Base-by-base conservation (phyloP, 1,140 invertebrate genomes). In the Drosophila albomicans region DNA sequence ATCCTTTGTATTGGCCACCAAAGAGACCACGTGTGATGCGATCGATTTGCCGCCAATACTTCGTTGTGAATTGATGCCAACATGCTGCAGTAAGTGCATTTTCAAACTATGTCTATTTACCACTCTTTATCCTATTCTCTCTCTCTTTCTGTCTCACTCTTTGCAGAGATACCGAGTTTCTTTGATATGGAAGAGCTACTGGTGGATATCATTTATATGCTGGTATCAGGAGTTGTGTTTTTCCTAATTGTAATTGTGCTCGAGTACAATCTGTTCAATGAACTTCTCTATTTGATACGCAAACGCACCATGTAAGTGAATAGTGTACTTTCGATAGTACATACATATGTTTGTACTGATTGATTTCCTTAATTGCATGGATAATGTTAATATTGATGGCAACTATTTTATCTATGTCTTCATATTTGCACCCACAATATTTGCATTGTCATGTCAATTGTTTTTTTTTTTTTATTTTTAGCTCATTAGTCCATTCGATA, bases 1-100 rank as follows among this genome's bases (percentile, higher is more conserved):
- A 56, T 82, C 95, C 49, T 86, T 90, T 69, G 0, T 91, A 84
- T 59, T 58, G 32, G 73, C 71, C 6, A 78, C 75, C 10, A 38
- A 10, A 7, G 35, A 38, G 1, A 62, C 73, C 1, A 62, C 64
- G 51, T 92, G 91, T 46, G 76, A 76, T 1, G 69, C 78, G 15
- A 15, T 72, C 0, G 48, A 25, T 0, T 13, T 91, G 30, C 81
- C 87, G 8, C 87, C 79, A 3, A 71, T 81, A 1, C 16, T 91
- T 7, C 25, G 75, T 3, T 91, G 90, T 38, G 78, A 87, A 30
- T 5, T 91, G 8, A 8, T 92, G 8, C 91, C 91, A 0, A 49
- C 64, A 13, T 92, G 91, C 30, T 92, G 91, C 61, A 59, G 91
- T 92, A 62, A 89, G 88, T 91, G 20, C 3, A 13, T 13, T 16